These are phyloP conservation scores for Anguilla anguilla DNA, from an alignment of 2,797 vertebrate species.

Conservation along the genomic window DNA sequence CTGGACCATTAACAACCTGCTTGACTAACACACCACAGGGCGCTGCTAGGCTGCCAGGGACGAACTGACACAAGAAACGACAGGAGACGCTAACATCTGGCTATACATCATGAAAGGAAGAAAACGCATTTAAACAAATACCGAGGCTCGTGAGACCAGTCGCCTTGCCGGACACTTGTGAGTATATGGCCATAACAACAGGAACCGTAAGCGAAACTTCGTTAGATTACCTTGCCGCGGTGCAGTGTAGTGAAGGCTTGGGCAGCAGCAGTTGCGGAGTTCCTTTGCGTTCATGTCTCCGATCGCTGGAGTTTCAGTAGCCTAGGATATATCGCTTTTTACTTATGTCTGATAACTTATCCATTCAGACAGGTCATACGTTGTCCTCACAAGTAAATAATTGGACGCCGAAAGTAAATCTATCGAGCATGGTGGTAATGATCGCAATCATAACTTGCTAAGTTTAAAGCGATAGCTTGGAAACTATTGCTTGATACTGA, in stretches of 20 bases:
- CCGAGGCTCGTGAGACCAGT: constrained; percentile 42
- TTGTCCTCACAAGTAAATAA: constrained; percentile 3
- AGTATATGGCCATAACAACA: constrained; percentile 54
- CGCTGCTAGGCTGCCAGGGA: constrained; percentile 73
- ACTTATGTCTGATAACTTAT: constrained; percentile 49
- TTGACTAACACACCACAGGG: constrained; percentile 69
- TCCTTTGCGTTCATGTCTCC: constrained; percentile 72
- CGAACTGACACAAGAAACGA: constrained; percentile 72
- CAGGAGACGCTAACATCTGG: constrained; percentile 79
- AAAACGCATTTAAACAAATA: constrained; percentile 57
- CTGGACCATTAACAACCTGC: constrained; percentile 86
- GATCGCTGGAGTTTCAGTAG: constrained; percentile 42
- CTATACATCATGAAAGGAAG: constrained; percentile 74
- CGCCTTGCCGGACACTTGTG: constrained; percentile 58
- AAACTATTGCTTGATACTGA: constrained; percentile 12
- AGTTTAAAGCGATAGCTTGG: not conserved
- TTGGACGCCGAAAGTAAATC: constrained; percentile 27
- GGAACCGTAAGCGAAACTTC: constrained; percentile 69
- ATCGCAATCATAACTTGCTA: constrained; percentile 15
- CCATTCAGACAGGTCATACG: constrained; percentile 6
- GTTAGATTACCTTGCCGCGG: constrained; percentile 54
- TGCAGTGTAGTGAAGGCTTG: constrained; percentile 62
- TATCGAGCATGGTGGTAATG: not conserved
- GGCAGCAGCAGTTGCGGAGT: constrained; percentile 62
- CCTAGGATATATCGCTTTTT: constrained; percentile 8